Evolutionary conservation across 2,113 vertebrate species (phyloP).

Genomic region (Vombatus ursinus): DNA sequence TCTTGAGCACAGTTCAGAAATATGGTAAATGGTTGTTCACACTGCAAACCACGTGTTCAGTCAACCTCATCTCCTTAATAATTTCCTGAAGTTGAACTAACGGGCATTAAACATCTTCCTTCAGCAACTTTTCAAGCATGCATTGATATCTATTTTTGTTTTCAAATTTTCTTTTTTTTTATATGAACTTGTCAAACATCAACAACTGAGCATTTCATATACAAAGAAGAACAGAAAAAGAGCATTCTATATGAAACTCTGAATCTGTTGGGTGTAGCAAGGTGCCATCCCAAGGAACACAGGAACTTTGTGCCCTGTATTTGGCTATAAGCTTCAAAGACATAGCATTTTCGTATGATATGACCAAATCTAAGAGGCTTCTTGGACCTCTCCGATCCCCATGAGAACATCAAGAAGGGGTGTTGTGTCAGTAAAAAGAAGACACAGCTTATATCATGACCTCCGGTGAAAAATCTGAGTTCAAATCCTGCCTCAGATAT

Average conservation of each 20-base stretch:
- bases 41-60: not conserved
- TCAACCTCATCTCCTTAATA: not conserved
- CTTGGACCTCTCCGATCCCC: not conserved
- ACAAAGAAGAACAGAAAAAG: not conserved
- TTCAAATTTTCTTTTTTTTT: not conserved
- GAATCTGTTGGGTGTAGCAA: not conserved
- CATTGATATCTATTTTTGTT: not conserved
- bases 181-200: not conserved
- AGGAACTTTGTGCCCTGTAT: not conserved
- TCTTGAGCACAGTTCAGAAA: conserved; percentile 20
- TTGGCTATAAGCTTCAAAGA: not conserved
- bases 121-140: not conserved
- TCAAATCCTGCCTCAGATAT: not conserved
- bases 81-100: not conserved
- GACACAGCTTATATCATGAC: not conserved
- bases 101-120: not conserved
- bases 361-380: not conserved
- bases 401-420: not conserved
- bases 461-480: not conserved
- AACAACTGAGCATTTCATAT: not conserved
- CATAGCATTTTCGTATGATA: not conserved
- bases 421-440: not conserved
- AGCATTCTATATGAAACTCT: not conserved
- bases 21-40: conserved; percentile 11
- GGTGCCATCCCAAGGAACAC: not conserved